Conservation (phyloP, 2,888 invertebrate genomes). For the Abrostola triplasia region DNA sequence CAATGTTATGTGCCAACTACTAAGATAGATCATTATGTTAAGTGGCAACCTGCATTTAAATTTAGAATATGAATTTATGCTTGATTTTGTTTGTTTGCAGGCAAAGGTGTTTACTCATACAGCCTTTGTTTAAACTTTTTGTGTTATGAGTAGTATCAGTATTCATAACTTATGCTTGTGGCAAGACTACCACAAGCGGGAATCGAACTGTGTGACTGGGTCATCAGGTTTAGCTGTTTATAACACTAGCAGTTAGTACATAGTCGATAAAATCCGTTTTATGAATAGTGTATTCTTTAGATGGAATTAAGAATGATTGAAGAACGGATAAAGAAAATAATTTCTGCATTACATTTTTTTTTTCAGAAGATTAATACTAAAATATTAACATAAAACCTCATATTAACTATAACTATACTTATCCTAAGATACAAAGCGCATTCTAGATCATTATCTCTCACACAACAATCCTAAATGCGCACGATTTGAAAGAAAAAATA, state of each 20-base stretch:
- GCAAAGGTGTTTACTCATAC: background rate
- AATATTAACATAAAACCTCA: slow-evolving; percentile 57
- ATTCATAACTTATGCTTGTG: background rate
- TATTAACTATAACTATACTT: slow-evolving; percentile 51
- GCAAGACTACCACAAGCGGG: background rate
- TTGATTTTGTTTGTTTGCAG: background rate
- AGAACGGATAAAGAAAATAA: slow-evolving; percentile 23
- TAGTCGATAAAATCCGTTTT: too few species aligned
- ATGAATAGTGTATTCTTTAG: too few species aligned
- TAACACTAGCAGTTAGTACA: too few species aligned
- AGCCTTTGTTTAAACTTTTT: background rate
- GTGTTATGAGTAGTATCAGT: background rate
- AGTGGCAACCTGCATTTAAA: background rate
- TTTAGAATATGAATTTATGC: background rate
- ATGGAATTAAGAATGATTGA: too few species aligned
- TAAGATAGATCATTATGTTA: background rate
- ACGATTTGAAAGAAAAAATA: slow-evolving; percentile 49
- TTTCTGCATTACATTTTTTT: slow-evolving; percentile 25
- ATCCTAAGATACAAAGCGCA: slow-evolving; percentile 35
- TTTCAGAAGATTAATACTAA: slow-evolving; percentile 51
- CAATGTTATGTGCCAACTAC: background rate
- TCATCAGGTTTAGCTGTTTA: background rate
- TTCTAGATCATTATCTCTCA: slow-evolving; percentile 31
- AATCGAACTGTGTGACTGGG: background rate
- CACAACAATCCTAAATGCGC: slow-evolving; percentile 21